phyloP scores from a whole-genome alignment of 2,113 vertebrate species.

The Malurus elegans region DNA sequence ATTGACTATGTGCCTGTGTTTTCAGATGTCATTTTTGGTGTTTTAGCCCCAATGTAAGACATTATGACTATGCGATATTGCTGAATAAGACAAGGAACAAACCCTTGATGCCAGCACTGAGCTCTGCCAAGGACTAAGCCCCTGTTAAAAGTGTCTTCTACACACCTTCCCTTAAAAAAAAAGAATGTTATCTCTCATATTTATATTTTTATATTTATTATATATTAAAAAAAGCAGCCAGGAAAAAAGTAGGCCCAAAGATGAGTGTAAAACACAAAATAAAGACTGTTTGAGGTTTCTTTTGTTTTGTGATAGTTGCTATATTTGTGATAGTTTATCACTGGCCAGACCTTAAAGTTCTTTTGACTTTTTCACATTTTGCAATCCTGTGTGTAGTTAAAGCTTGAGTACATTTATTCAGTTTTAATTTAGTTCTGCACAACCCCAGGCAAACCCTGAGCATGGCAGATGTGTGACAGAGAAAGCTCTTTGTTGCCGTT shows the following conservation, averaged over 20 bases:
- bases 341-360: background rate
- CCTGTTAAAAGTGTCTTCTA: background rate
- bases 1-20: background rate
- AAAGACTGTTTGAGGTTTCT: background rate
- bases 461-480: background rate
- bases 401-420: background rate
- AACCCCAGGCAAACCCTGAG: background rate
- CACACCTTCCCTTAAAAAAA: background rate
- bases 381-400: background rate
- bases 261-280: background rate
- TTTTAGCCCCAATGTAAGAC: background rate
- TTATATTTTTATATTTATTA: background rate
- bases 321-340: background rate
- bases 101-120: background rate
- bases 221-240: background rate
- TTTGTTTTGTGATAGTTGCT: background rate
- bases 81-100: background rate
- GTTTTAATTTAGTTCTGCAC: background rate
- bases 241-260: background rate
- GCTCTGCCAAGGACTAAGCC: background rate
- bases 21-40: background rate
- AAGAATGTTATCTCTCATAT: fast-evolving
- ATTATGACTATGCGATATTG: background rate
- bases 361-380: background rate
- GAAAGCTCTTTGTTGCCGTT: background rate